These are phyloP conservation scores for Cinclus cinclus DNA, from an alignment of 2,113 vertebrate species.

Conservation along the genomic window DNA sequence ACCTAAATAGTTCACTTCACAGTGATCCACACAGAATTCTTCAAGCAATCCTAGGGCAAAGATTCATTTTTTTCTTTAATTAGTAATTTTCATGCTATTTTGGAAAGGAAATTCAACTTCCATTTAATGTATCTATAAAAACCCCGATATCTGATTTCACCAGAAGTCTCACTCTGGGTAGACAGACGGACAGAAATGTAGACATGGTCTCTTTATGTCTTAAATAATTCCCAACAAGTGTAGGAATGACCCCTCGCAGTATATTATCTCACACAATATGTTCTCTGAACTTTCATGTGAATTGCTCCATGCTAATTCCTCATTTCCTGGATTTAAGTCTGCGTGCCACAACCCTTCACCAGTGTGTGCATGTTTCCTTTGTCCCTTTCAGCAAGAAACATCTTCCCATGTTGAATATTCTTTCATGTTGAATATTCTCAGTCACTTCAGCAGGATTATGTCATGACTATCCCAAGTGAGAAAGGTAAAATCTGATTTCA, in stretches of 20 bases:
- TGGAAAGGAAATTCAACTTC: neutral
- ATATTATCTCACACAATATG: neutral
- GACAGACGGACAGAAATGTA: constrained; percentile 34
- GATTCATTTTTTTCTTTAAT: neutral
- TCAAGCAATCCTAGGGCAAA: neutral
- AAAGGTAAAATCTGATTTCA: neutral
- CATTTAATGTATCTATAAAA: constrained; percentile 5
- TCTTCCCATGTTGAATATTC: neutral
- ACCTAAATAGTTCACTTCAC: neutral
- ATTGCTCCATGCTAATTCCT: constrained; percentile 22
- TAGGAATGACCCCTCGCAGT: neutral
- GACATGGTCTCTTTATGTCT: constrained; percentile 6
- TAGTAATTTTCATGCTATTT: neutral
- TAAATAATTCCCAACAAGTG: constrained; percentile 16
- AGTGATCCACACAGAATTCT: neutral
- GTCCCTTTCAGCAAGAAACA: neutral
- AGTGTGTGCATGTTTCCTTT: neutral
- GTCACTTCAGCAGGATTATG: neutral
- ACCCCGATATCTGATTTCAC: neutral
- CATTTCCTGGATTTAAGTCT: neutral
- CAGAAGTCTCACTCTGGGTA: neutral
- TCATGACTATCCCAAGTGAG: neutral
- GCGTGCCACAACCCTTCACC: neutral
- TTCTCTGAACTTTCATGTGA: constrained; percentile 36
- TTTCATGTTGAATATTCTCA: neutral